Percentiles rank a stretch among this genome's conserved stretches.
phyloP scores from a whole-genome alignment of 2,113 vertebrate species.

The Sinocyclocheilus anshuiensis region DNA sequence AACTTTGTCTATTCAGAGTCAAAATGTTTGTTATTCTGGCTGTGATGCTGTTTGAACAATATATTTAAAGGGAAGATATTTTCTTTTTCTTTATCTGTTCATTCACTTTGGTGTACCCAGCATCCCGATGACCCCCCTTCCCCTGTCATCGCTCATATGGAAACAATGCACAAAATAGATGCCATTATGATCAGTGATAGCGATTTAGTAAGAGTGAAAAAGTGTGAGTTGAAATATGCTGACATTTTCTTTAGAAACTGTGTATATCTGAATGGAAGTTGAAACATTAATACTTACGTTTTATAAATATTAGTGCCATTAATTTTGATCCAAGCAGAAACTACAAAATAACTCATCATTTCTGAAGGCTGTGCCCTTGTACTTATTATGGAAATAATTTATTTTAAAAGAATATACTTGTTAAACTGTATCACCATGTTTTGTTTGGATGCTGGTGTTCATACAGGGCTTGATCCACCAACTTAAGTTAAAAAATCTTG shows the following conservation, averaged over 20 bases:
- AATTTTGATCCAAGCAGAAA: neutral
- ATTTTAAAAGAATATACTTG: neutral
- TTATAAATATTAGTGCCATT: neutral
- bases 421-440: too few relatives aligned
- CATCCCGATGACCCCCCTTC: neutral
- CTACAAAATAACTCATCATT: neutral
- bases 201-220: neutral
- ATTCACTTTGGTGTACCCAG: neutral
- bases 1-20: too few relatives aligned
- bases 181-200: neutral
- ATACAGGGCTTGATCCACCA: too few relatives aligned
- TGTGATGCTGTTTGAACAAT: neutral
- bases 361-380: neutral
- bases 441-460: too few relatives aligned
- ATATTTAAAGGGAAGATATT: neutral
- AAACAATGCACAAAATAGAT: neutral
- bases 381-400: neutral
- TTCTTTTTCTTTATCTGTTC: neutral
- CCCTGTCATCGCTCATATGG: neutral
- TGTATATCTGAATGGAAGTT: neutral
- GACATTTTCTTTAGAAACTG: neutral
- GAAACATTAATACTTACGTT: neutral
- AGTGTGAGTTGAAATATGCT: neutral
- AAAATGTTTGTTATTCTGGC: too few relatives aligned
- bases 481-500: too few relatives aligned